These are phyloP conservation scores for Emydura subglobosa DNA, from an alignment of 2,113 vertebrate genomes.

Conservation along the genomic window DNA sequence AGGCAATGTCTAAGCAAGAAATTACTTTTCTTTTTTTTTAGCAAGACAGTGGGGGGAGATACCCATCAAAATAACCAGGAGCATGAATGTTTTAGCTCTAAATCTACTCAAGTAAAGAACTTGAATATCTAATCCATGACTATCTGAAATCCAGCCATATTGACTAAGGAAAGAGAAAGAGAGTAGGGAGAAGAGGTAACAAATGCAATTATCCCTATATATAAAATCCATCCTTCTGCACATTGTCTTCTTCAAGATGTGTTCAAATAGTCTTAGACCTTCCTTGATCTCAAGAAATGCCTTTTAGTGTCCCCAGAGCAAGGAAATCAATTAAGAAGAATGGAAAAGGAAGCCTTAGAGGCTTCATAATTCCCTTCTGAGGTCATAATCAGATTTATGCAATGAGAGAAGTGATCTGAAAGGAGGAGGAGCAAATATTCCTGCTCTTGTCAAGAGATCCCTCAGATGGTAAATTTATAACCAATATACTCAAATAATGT, in stretches of 20 bases:
- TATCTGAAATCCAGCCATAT: background rate
- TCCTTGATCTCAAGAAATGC: slow-evolving; percentile 57
- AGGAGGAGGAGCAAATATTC: slow-evolving; percentile 17
- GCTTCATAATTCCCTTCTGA: slow-evolving; percentile 36
- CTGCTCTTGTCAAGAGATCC: background rate
- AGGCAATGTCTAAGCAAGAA: background rate
- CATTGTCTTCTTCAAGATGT: slow-evolving; percentile 1
- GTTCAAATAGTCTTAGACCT: slow-evolving; percentile 51
- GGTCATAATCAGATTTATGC: slow-evolving; percentile 31
- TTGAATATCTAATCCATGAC: background rate
- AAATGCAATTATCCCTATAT: background rate
- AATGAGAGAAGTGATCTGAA: slow-evolving; percentile 37
- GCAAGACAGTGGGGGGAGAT: background rate
- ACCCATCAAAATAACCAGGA: rapidly evolving
- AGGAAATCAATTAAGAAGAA: slow-evolving; percentile 55
- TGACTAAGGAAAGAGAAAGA: background rate
- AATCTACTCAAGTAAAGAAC: background rate
- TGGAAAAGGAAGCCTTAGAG: background rate
- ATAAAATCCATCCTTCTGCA: slow-evolving; percentile 25
- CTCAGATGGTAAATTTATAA: slow-evolving; percentile 34
- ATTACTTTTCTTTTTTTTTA: background rate
- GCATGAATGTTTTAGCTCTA: background rate
- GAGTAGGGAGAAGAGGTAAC: background rate
- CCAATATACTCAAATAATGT: background rate
- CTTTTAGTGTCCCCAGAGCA: slow-evolving; percentile 41